A percentile compares a stretch with the other conserved stretches of the same genome.
These are phyloP conservation scores for Girardinus metallicus DNA, from an alignment of 2,797 vertebrate genomes.

Conservation along the genomic window DNA sequence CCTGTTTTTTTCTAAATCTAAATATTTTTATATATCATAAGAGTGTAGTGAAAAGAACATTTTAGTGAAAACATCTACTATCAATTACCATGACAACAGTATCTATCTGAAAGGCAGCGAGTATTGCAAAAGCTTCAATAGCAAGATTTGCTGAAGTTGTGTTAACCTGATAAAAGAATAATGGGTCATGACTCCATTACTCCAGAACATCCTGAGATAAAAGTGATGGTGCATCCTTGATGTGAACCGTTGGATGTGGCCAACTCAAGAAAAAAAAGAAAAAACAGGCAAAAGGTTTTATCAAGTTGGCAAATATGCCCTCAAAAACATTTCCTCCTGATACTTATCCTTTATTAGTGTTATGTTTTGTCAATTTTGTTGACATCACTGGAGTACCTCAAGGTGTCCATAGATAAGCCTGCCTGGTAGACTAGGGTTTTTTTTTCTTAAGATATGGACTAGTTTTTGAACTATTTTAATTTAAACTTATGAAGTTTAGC, in stretches of 20 bases:
- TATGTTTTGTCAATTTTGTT: neutral
- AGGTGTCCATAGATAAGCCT: neutral
- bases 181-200: slow-evolving; percentile 44
- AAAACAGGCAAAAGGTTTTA: slow-evolving; percentile 28
- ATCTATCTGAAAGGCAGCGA: slow-evolving; percentile 38
- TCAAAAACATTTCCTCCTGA: neutral
- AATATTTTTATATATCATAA: slow-evolving; percentile 6
- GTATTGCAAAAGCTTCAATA: slow-evolving; percentile 23
- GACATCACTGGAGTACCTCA: neutral
- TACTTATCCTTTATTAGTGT: neutral
- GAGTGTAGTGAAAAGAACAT: slow-evolving; percentile 5
- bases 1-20: slow-evolving; percentile 25
- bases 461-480: neutral
- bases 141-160: slow-evolving; percentile 31
- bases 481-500: neutral
- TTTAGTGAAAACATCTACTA: slow-evolving; percentile 24
- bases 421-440: neutral
- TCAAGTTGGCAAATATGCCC: slow-evolving; percentile 22
- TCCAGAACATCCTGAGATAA: slow-evolving; percentile 70
- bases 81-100: slow-evolving; percentile 15
- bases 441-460: neutral
- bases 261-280: neutral
- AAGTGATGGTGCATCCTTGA: slow-evolving; percentile 62
- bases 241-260: slow-evolving; percentile 32
- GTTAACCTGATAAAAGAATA: slow-evolving; percentile 52